Base-by-base conservation (phyloP, 2,113 vertebrate species). In the Ibidorhyncha struthersii region DNA sequence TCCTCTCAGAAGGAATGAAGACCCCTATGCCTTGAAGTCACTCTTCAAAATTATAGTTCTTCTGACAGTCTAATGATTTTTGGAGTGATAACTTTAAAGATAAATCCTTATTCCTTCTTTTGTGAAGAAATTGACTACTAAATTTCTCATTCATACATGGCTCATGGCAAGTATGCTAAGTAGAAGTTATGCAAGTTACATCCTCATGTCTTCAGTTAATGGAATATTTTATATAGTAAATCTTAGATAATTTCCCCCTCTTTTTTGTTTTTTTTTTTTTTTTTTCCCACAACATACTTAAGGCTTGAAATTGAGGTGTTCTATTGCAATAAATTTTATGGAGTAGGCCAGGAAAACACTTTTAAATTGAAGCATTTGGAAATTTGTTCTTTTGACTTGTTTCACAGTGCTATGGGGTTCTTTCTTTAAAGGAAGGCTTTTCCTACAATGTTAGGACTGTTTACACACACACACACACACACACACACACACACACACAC, bases 401-500 rank as follows among this genome's bases (percentile, higher is more conserved):
- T 82, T 62, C 52, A 50, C 9, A 26, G 6, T 20, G 23, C 5
- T 66, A 10, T 9, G 18, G 14, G 11, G 1, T 2, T 10, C 61
- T 47, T 67, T n/a, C 21, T 76, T 56, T 62, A 52, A 85, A 81
- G 16, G n/a, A 82, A 85, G 22, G 5, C 2, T 65, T 83, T 66
- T 76, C 6, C 34, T 91, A 13, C 13, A 52, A 12, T 34, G 3
- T 58, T 82, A 55, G 25, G 32, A 45, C 9, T 59, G 16, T 82
- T 71, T 50, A 36, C 2, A 40, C 40, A 30, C 6, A 19, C 26
- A n/a, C 40, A 27, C 6, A 19, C 26, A 12, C 10, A 3, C 4
- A 21, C 2, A 41, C 12, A n/a, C 40, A 27, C 6, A 19, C 26
- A 12, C 10, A 3, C 4, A 21, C 2, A 41, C 12, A 8, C 8